phyloP scores from a whole-genome alignment of 2,888 invertebrate genomes.

The Agapostemon virescens region DNA sequence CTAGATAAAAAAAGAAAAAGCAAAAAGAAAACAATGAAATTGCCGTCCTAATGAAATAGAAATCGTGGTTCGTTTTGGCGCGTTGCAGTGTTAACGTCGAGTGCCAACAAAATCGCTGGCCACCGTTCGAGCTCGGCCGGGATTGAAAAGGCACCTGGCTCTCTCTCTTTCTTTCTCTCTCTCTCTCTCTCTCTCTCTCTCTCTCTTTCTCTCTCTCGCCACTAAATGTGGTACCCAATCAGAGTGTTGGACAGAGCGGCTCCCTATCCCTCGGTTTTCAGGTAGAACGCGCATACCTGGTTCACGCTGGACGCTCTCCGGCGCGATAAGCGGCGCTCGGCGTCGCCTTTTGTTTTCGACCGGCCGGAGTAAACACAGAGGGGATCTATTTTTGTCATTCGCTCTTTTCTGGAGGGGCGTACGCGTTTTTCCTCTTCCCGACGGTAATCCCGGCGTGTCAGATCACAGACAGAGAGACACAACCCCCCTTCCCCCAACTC shows the following conservation, averaged over 20 bases:
- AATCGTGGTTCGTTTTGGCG: not conserved
- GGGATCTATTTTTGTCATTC: constrained; percentile 68
- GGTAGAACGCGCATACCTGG: constrained; percentile 12
- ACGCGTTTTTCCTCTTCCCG: constrained; percentile 72
- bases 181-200: not conserved
- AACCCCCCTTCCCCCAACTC: not conserved
- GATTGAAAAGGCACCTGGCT: not conserved
- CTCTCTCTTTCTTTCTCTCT: not conserved
- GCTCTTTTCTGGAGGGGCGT: constrained; percentile 63
- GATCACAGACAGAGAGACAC: constrained; percentile 67
- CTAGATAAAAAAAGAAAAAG: no score
- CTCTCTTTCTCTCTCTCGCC: not conserved
- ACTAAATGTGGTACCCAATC: not conserved
- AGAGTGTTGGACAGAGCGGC: not conserved
- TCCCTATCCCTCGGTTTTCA: not conserved
- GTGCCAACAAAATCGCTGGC: constrained; percentile 5
- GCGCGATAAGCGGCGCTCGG: constrained; percentile 8
- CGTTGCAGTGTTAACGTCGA: not conserved
- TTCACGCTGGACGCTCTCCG: not conserved
- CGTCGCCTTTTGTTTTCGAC: constrained; percentile 25
- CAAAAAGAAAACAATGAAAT: no score
- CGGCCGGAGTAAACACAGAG: constrained; percentile 22
- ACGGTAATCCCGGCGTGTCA: constrained; percentile 71
- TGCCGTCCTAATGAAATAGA: not conserved
- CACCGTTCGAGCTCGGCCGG: not conserved